Conservation (phyloP, 2,797 vertebrate species). For the Cossypha dichroa region DNA sequence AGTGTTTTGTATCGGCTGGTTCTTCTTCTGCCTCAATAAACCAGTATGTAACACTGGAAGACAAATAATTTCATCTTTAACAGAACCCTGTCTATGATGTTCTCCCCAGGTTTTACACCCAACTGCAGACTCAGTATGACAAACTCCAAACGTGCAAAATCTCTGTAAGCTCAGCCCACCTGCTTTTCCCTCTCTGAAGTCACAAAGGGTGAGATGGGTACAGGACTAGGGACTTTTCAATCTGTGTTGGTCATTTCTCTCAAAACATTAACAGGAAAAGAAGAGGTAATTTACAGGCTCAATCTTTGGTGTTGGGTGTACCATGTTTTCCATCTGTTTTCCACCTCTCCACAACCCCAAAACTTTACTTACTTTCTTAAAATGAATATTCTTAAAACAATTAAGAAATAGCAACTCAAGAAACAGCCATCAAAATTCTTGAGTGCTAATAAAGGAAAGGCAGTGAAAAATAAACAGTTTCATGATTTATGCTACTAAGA, state of each 20-base stretch:
- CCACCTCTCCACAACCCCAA: background rate
- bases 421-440: background rate
- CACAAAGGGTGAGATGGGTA: background rate
- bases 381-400: background rate
- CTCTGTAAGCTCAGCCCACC: background rate
- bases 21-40: background rate
- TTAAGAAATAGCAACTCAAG: background rate
- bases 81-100: background rate
- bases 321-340: background rate
- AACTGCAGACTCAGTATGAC: background rate
- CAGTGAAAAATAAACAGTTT: background rate
- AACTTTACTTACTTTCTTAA: background rate
- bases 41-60: background rate
- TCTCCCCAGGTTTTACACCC: background rate
- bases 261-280: background rate
- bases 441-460: background rate
- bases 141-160: background rate
- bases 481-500: background rate
- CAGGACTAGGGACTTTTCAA: background rate
- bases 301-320: background rate
- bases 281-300: background rate
- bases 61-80: background rate
- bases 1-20: background rate
- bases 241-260: background rate
- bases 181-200: background rate